Evolutionary conservation across 2,113 vertebrate genomes (phyloP).

Genomic region (Telmatochromis sp.): DNA sequence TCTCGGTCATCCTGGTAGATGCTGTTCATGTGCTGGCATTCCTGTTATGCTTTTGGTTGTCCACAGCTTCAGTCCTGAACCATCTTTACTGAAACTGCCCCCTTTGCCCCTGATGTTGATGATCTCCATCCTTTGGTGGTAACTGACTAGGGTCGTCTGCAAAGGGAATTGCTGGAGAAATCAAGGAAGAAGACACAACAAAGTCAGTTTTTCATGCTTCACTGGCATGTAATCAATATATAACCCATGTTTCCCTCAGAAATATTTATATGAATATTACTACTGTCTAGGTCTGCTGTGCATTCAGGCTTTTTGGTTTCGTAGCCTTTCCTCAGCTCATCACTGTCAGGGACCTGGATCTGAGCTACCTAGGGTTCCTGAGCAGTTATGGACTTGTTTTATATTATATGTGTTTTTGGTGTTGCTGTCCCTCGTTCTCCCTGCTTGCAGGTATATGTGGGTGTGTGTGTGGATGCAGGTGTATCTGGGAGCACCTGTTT

Average conservation of each 20-base stretch:
- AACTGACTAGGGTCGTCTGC: constrained; percentile 79
- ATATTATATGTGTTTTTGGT: not conserved
- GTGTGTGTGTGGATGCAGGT: not conserved
- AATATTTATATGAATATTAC: not conserved
- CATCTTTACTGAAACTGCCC: constrained; percentile 68
- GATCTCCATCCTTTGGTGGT: constrained; percentile 69
- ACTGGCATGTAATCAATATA: not conserved
- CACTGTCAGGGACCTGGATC: not conserved
- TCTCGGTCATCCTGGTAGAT: not conserved
- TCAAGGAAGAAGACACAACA: not conserved
- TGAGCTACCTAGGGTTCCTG: not conserved
- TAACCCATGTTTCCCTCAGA: not conserved
- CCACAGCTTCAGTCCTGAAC: not conserved
- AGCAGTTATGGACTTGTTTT: not conserved
- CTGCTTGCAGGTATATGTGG: not conserved
- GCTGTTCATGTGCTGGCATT: not conserved
- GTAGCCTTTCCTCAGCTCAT: not conserved
- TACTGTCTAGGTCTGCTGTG: not conserved
- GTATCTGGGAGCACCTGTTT: not conserved
- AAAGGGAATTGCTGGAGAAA: constrained; percentile 71
- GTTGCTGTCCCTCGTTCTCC: not conserved
- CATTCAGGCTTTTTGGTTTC: not conserved
- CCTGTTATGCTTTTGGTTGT: not conserved
- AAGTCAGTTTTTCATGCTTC: not conserved
- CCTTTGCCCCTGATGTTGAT: constrained; percentile 18